phyloP scores from a whole-genome alignment of 1,140 invertebrate genomes.

The Drosophila guanche region DNA sequence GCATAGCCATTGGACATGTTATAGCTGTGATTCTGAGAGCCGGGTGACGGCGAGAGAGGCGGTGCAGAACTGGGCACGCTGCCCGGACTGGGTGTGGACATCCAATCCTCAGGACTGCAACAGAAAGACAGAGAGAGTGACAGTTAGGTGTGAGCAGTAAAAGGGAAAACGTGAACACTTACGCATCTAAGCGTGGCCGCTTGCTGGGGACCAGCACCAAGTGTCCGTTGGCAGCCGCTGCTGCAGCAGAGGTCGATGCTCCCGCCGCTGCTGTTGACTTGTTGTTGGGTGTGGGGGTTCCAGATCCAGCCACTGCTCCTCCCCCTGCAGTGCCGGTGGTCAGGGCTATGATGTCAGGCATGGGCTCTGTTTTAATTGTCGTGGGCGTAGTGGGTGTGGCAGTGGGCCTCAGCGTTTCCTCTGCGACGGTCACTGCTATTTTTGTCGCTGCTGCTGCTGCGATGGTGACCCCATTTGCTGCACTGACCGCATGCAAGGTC shows the following conservation, averaged over 20 bases:
- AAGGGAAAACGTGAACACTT: constrained; percentile 27
- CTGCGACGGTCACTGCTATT: constrained; percentile 35
- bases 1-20: constrained; percentile 90
- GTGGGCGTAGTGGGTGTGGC: constrained; percentile 43
- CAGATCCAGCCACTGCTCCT: constrained; percentile 3
- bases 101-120: constrained; percentile 86
- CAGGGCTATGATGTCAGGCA: constrained; percentile 72
- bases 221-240: constrained; percentile 63
- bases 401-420: constrained; percentile 75
- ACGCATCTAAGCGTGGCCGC: constrained; percentile 75
- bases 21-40: constrained; percentile 85
- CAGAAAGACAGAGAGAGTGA: background rate
- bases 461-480: constrained; percentile 63
- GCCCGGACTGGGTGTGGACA: constrained; percentile 86
- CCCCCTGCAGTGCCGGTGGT: constrained; percentile 28
- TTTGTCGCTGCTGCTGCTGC: constrained; percentile 35
- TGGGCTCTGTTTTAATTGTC: constrained; percentile 76
- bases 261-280: constrained; percentile 26
- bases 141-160: background rate
- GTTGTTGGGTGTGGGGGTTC: constrained; percentile 13
- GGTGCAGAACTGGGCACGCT: constrained; percentile 86
- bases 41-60: constrained; percentile 86
- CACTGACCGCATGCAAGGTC: constrained; percentile 58
- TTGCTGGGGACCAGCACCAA: constrained; percentile 71
- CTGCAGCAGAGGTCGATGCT: constrained; percentile 53